Conservation (phyloP, 2,888 invertebrate species). For the Dynastes hyllus region DNA sequence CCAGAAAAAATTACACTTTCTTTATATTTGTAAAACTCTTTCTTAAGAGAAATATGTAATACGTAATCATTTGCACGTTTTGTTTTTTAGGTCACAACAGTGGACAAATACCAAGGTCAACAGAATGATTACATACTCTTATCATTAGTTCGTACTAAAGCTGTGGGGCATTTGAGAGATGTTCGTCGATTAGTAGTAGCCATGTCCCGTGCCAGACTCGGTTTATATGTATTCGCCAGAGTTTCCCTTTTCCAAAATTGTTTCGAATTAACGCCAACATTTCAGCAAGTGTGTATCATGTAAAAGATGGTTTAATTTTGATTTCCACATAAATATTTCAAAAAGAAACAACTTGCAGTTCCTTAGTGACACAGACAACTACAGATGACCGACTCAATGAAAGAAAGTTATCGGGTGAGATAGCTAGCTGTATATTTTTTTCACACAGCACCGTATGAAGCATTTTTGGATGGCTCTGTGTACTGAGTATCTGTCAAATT, state of each 20-base stretch:
- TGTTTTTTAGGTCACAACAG: slow-evolving; percentile 86
- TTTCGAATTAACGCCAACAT: slow-evolving; percentile 96
- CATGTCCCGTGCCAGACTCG: slow-evolving; percentile 97
- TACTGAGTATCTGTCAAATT: too few species aligned
- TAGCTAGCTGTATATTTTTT: too few species aligned
- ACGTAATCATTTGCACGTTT: background rate
- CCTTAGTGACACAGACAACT: too few species aligned
- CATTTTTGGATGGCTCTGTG: too few species aligned
- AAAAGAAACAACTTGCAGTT: too few species aligned
- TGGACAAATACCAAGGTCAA: slow-evolving; percentile 99
- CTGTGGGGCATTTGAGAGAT: slow-evolving; percentile 98
- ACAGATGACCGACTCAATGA: too few species aligned
- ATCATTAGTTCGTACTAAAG: slow-evolving; percentile 95
- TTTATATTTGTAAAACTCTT: background rate
- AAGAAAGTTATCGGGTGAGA: too few species aligned
- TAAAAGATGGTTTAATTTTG: slow-evolving; percentile 52
- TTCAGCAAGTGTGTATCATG: slow-evolving; percentile 80
- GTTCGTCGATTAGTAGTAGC: slow-evolving; percentile 97
- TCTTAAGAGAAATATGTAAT: background rate
- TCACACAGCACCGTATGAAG: too few species aligned
- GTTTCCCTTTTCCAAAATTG: slow-evolving; percentile 96
- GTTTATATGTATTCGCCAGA: slow-evolving; percentile 96
- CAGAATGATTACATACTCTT: slow-evolving; percentile 99
- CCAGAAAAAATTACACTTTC: background rate
- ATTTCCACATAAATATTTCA: too few species aligned